phyloP scores from a whole-genome alignment of 2,888 invertebrate species.

The Brachyopa scutellaris region DNA sequence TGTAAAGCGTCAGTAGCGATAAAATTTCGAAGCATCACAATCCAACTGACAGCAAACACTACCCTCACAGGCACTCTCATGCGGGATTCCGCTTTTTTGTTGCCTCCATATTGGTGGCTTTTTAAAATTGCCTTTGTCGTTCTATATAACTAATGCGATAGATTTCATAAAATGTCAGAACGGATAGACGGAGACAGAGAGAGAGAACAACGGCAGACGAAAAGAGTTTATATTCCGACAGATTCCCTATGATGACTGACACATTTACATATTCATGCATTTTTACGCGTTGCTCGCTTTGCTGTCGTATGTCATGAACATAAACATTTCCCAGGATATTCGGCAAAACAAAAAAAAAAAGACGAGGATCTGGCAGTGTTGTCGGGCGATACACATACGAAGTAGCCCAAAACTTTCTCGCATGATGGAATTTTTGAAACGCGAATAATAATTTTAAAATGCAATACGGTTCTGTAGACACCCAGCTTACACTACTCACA shows the following conservation, averaged over 20 bases:
- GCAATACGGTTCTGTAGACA: slow-evolving; percentile 44
- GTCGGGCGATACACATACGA: neutral
- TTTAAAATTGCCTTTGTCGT: slow-evolving; percentile 62
- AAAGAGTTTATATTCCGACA: slow-evolving; percentile 60
- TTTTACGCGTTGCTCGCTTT: slow-evolving; percentile 59
- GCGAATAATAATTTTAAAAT: slow-evolving; percentile 57
- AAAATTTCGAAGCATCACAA: slow-evolving; percentile 53
- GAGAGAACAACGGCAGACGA: neutral
- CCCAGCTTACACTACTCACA: neutral
- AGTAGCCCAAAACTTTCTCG: slow-evolving; percentile 51
- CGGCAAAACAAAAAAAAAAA: too few relatives aligned
- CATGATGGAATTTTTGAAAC: slow-evolving; percentile 64
- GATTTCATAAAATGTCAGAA: slow-evolving; percentile 61
- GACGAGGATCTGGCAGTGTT: too few relatives aligned
- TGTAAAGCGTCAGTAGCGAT: slow-evolving; percentile 61
- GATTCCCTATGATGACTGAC: slow-evolving; percentile 69
- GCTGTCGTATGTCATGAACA: slow-evolving; percentile 52
- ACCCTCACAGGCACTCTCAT: neutral
- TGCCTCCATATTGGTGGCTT: neutral
- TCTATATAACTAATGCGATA: slow-evolving; percentile 59
- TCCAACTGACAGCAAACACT: slow-evolving; percentile 30
- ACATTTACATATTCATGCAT: slow-evolving; percentile 71
- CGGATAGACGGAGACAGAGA: too few relatives aligned
- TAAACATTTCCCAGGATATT: slow-evolving; percentile 56
- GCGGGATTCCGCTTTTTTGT: neutral